A percentile compares a stretch with the other conserved stretches of the same genome.
Conservation (phyloP, 1,140 invertebrate genomes). For the Ceratosolen solmsi region DNA sequence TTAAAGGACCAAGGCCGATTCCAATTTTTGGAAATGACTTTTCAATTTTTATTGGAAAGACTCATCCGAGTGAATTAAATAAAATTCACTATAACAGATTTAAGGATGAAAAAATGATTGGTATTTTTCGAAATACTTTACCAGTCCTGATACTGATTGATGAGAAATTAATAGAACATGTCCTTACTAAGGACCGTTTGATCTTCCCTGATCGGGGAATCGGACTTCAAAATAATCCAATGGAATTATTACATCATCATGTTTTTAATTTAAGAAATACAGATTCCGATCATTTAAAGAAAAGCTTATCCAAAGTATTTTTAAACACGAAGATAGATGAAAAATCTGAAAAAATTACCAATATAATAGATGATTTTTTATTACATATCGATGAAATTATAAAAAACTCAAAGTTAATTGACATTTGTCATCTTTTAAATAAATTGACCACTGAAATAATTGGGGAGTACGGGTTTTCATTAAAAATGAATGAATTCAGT, state of each 20-base stretch:
- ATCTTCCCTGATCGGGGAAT: conserved; percentile 59
- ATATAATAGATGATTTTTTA: neutral
- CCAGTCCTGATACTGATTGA: conserved; percentile 55
- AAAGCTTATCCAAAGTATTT: conserved; percentile 7
- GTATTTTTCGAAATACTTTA: conserved; percentile 44
- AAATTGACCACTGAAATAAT: conserved; percentile 58
- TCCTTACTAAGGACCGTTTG: conserved; percentile 56
- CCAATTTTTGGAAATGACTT: conserved; percentile 52
- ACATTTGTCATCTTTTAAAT: neutral
- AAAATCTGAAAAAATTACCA: neutral
- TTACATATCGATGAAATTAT: neutral
- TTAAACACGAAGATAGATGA: conserved; percentile 13
- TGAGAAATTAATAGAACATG: conserved; percentile 54
- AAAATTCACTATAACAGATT: conserved; percentile 55
- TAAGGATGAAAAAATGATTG: conserved; percentile 55
- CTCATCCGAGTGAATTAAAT: conserved; percentile 51
- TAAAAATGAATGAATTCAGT: neutral
- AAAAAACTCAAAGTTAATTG: neutral
- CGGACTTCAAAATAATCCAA: conserved; percentile 64
- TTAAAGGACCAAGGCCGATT: conserved; percentile 55
- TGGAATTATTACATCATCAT: conserved; percentile 72
- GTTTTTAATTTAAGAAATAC: conserved; percentile 54
- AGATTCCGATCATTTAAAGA: neutral
- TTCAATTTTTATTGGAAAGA: conserved; percentile 43
- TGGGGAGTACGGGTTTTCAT: neutral